These are phyloP conservation scores for Brachionus koreanus DNA, from an alignment of 1,140 invertebrate genomes.

Conservation along the genomic window DNA sequence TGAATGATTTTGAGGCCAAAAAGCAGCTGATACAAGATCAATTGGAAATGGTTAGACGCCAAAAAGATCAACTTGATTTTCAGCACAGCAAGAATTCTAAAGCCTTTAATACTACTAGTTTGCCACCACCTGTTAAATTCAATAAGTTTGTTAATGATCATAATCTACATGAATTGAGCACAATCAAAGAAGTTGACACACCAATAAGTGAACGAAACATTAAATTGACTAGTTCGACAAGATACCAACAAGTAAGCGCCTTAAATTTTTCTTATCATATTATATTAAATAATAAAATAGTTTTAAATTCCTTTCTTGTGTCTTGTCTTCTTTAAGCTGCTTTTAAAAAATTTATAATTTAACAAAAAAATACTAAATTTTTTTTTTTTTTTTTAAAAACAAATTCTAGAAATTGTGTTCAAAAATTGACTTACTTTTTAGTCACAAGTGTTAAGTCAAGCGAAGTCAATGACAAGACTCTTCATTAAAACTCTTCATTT, in stretches of 20 bases:
- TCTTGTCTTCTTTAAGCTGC: too few relatives aligned
- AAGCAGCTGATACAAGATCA: constrained; percentile 38
- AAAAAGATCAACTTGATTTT: constrained; percentile 29
- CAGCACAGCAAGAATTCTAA: background rate
- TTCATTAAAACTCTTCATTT: too few relatives aligned
- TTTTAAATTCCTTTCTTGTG: too few relatives aligned
- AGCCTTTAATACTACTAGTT: constrained; percentile 1
- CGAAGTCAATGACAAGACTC: too few relatives aligned
- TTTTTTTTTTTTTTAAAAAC: too few relatives aligned
- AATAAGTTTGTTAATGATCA: constrained; percentile 16
- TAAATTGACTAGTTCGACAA: constrained; percentile 2
- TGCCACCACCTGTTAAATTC: constrained; percentile 13
- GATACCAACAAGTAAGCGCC: constrained; percentile 4
- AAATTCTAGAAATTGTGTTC: too few relatives aligned
- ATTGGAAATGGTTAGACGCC: constrained; percentile 22
- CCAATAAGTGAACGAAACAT: constrained; percentile 25
- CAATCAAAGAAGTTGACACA: constrained; percentile 41
- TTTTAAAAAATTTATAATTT: too few relatives aligned
- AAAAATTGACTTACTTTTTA: too few relatives aligned
- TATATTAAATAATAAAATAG: too few relatives aligned
- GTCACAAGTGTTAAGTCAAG: too few relatives aligned
- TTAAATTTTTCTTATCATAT: background rate
- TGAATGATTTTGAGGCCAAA: background rate
- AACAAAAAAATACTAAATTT: too few relatives aligned
- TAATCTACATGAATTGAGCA: constrained; percentile 34